These are phyloP conservation scores for Cecidostiba fungosa DNA, from an alignment of 2,888 invertebrate species.

Conservation along the genomic window DNA sequence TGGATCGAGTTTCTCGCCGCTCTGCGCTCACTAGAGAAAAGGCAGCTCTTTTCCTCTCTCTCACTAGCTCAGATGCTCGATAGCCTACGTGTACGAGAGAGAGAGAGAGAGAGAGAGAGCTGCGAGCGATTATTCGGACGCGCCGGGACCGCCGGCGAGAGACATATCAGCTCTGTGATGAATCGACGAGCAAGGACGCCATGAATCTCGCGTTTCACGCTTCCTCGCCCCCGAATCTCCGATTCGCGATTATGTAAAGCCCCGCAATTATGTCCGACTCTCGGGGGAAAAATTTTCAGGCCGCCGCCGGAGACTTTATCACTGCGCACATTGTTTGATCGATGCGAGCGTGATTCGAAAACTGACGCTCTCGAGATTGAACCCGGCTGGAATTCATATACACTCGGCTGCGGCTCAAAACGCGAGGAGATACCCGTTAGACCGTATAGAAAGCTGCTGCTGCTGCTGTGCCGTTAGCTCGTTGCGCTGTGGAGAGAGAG, in stretches of 20 bases:
- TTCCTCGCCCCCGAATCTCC: slow-evolving; percentile 40
- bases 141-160: slow-evolving; percentile 28
- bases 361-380: background rate
- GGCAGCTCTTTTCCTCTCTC: slow-evolving; percentile 20
- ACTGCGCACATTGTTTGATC: slow-evolving; percentile 12
- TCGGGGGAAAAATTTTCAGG: background rate
- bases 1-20: slow-evolving; percentile 78
- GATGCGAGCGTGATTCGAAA: slow-evolving; percentile 41
- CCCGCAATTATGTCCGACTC: slow-evolving; percentile 22
- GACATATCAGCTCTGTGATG: slow-evolving; percentile 71
- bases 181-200: slow-evolving; percentile 72
- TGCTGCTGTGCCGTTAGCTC: slow-evolving; percentile 10
- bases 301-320: background rate
- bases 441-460: slow-evolving; percentile 18
- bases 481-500: background rate
- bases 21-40: slow-evolving; percentile 72
- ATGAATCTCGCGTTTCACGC: slow-evolving; percentile 66
- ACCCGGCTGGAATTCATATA: background rate
- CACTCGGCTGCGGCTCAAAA: background rate
- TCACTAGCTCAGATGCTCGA: slow-evolving; percentile 62
- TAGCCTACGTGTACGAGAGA: background rate
- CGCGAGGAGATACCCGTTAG: slow-evolving; percentile 31
- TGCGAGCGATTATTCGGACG: slow-evolving; percentile 3
- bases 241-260: slow-evolving; percentile 41
- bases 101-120: too few relatives aligned